These are phyloP conservation scores for Axis porcinus DNA, from an alignment of 2,113 vertebrate genomes.

Conservation along the genomic window DNA sequence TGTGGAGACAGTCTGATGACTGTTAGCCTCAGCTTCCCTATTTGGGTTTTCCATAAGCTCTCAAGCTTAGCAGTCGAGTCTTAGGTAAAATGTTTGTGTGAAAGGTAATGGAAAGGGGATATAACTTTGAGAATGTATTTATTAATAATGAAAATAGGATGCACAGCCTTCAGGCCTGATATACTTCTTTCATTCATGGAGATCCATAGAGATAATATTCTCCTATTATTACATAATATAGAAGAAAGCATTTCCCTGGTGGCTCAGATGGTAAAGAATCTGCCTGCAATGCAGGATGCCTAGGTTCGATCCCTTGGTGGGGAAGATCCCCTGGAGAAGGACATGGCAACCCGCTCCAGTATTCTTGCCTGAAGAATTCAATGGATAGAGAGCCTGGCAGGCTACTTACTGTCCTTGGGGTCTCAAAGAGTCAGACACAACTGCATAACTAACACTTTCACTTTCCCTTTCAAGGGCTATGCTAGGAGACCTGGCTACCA, in stretches of 20 bases:
- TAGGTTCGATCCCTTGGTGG: not conserved
- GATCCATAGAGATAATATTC: not conserved
- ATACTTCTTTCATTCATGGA: not conserved
- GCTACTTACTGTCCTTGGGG: not conserved
- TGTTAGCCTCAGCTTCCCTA: not conserved
- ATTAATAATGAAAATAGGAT: not conserved
- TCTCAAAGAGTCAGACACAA: not conserved
- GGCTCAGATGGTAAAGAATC: not conserved
- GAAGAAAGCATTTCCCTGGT: not conserved
- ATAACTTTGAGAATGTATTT: not conserved
- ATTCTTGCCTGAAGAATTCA: not conserved
- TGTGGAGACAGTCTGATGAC: not conserved
- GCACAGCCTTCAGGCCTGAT: not conserved
- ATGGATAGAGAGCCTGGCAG: not conserved
- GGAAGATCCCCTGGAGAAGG: not conserved
- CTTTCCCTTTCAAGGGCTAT: not conserved
- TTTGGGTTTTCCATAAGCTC: not conserved
- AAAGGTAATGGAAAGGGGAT: not conserved
- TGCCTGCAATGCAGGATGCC: not conserved
- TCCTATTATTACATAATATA: not conserved
- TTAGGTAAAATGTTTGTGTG: not conserved
- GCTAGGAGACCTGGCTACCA: not conserved
- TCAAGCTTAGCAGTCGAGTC: not conserved
- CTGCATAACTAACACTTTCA: not conserved
- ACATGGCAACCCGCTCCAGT: not conserved